Evolutionary conservation across 2,113 vertebrate genomes (phyloP).

Genomic region (Vombatus ursinus): DNA sequence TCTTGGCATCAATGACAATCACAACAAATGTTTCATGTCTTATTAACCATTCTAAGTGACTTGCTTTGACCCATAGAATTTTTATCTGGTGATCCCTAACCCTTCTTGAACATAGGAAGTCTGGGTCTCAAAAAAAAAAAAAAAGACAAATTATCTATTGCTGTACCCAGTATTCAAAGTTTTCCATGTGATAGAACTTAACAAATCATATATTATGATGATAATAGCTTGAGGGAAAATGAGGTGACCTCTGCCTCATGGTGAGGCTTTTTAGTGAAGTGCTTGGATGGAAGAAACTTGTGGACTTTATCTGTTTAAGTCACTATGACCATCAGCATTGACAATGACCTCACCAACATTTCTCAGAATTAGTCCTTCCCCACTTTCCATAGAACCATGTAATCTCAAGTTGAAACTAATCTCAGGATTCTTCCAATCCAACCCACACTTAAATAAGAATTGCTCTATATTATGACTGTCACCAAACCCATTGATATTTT

Average conservation of each 20-base stretch:
- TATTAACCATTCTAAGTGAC: neutral
- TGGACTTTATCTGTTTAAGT: neutral
- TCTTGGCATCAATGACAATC: neutral
- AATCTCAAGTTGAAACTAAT: neutral
- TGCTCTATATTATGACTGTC: neutral
- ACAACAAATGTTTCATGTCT: neutral
- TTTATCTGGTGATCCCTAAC: neutral
- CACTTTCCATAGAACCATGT: neutral
- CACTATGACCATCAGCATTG: neutral
- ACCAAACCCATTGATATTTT: neutral
- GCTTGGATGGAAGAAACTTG: neutral
- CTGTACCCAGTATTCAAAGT: neutral
- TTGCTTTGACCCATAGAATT: neutral
- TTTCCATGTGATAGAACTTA: neutral
- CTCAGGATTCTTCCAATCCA: neutral
- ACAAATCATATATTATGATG: neutral
- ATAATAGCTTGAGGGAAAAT: neutral
- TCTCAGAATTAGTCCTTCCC: neutral
- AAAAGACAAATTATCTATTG: neutral
- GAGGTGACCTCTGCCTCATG: neutral
- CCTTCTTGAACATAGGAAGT: neutral
- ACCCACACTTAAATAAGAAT: neutral
- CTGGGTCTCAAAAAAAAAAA: neutral
- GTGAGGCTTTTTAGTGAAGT: neutral
- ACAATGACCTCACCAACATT: neutral